These are phyloP conservation scores for Formica aserva DNA, from an alignment of 2,888 invertebrate species.

Conservation along the genomic window DNA sequence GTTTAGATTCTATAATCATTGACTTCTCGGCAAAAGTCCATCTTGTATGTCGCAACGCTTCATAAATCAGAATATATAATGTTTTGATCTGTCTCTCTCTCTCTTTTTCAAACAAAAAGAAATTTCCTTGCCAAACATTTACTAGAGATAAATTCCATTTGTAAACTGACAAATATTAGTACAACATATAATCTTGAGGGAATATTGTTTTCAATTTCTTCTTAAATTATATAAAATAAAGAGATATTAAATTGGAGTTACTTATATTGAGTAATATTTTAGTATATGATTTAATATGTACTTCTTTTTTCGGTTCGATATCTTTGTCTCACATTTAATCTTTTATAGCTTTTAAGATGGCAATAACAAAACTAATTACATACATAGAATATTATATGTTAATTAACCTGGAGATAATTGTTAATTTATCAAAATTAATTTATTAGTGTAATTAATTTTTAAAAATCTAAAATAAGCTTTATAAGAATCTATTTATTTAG, in stretches of 20 bases:
- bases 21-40: slow-evolving; percentile 4
- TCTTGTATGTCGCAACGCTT: slow-evolving; percentile 7
- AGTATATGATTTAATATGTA: background rate
- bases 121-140: background rate
- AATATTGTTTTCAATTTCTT: background rate
- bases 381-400: too few relatives aligned
- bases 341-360: background rate
- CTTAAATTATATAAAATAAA: background rate
- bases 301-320: background rate
- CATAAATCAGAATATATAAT: slow-evolving; percentile 5
- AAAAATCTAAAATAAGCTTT: too few relatives aligned
- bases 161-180: background rate
- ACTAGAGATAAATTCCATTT: slow-evolving; percentile 7
- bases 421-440: background rate
- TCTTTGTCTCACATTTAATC: background rate
- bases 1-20: slow-evolving; percentile 21
- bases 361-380: too few relatives aligned
- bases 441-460: background rate
- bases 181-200: background rate
- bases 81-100: background rate
- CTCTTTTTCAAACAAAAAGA: background rate
- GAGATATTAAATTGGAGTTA: background rate
- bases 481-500: background rate
- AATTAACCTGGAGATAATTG: background rate
- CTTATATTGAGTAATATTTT: background rate